A percentile compares a stretch with the other conserved stretches of the same genome.
Conservation (phyloP, 2,113 vertebrate species). For the Pampusana beccarii region DNA sequence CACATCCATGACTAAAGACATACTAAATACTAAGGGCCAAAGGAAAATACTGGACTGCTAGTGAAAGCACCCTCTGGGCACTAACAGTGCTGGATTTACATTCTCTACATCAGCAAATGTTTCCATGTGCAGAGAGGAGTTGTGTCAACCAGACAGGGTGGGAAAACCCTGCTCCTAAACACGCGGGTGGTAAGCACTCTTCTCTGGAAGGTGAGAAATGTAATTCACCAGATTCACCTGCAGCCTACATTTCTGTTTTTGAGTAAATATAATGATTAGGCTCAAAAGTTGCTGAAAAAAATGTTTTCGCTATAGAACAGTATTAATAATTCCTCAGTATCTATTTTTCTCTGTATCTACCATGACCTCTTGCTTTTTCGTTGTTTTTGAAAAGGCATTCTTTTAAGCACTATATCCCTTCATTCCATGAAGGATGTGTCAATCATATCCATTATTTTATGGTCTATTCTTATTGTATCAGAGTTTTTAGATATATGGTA, state of each 20-base stretch:
- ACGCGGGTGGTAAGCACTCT: rapidly evolving
- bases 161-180: not conserved
- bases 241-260: not conserved
- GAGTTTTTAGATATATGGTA: not conserved
- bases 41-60: not conserved
- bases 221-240: not conserved
- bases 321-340: not conserved
- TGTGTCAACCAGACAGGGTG: rapidly evolving
- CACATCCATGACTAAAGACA: not conserved
- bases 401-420: not conserved
- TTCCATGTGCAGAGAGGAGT: not conserved
- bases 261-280: not conserved
- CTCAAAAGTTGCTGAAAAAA: not conserved
- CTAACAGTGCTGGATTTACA: not conserved
- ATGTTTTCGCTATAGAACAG: rapidly evolving
- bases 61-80: not conserved
- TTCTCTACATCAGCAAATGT: not conserved
- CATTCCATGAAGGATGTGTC: not conserved
- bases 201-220: not conserved
- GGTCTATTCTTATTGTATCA: not conserved
- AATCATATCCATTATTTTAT: not conserved
- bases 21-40: not conserved
- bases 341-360: not conserved
- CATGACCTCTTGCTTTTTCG: not conserved
- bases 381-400: not conserved